Evolutionary conservation across 2,113 vertebrate genomes (phyloP).

Genomic region (Sorex araneus): DNA sequence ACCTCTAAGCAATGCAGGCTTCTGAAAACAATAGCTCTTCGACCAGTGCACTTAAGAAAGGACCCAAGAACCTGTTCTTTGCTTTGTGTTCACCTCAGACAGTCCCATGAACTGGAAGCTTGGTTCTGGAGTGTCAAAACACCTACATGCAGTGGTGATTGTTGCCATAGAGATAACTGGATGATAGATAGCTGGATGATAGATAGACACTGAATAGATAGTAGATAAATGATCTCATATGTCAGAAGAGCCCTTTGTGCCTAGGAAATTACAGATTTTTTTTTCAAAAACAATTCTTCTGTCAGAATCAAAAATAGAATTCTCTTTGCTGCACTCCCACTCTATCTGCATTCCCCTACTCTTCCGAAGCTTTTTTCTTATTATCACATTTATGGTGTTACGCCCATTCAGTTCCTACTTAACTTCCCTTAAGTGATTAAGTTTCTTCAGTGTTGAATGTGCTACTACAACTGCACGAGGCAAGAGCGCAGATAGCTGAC

Average conservation of each 20-base stretch:
- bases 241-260: slow-evolving; percentile 85
- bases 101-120: slow-evolving; percentile 76
- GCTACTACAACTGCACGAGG: background rate
- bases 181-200: slow-evolving; percentile 84
- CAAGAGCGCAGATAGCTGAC: background rate
- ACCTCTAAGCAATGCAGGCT: background rate
- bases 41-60: slow-evolving; percentile 3
- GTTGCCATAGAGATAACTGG: slow-evolving; percentile 84
- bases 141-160: slow-evolving; percentile 67
- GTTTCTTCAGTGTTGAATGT: slow-evolving; percentile 44
- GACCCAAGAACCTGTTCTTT: background rate
- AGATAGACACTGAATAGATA: slow-evolving; percentile 82
- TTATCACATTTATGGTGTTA: slow-evolving; percentile 57
- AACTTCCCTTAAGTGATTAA: slow-evolving; percentile 61
- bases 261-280: slow-evolving; percentile 81
- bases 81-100: slow-evolving; percentile 75
- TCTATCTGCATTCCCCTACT: slow-evolving; percentile 63
- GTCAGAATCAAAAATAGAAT: slow-evolving; percentile 86
- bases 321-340: slow-evolving; percentile 74
- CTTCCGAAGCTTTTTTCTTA: slow-evolving; percentile 70
- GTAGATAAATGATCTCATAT: slow-evolving; percentile 82
- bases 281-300: slow-evolving; percentile 84
- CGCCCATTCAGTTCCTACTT: slow-evolving; percentile 64
- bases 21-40: background rate
- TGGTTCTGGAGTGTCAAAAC: slow-evolving; percentile 82